Evolutionary conservation across 2,797 vertebrate species (phyloP).

Genomic region (Astyanax mexicanus): DNA sequence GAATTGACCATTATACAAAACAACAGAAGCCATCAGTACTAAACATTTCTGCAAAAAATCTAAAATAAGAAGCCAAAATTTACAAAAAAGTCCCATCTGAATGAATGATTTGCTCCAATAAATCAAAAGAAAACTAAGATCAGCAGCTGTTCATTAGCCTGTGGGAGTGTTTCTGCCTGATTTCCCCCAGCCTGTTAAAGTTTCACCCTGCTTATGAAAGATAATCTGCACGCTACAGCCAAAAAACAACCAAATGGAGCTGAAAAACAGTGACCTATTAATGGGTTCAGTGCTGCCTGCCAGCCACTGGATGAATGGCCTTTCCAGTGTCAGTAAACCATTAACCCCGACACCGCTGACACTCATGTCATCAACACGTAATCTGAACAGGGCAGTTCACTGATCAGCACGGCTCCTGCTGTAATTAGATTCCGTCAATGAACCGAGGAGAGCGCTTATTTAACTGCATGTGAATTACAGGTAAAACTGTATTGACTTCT

Average conservation of each 20-base stretch:
- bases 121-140: not conserved
- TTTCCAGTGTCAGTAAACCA: not conserved
- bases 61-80: too few relatives aligned
- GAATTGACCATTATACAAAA: too few relatives aligned
- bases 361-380: conserved; percentile 61
- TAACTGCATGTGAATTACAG: too few relatives aligned
- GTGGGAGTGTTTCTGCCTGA: not conserved
- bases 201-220: not conserved
- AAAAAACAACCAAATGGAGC: not conserved
- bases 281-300: not conserved
- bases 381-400: conserved; percentile 50
- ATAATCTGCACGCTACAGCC: not conserved
- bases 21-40: too few relatives aligned
- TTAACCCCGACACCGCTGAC: conserved; percentile 18
- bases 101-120: not conserved
- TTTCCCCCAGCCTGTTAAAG: not conserved
- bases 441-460: too few relatives aligned
- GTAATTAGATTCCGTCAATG: too few relatives aligned
- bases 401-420: conserved; percentile 21
- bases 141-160: not conserved
- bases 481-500: too few relatives aligned
- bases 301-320: not conserved
- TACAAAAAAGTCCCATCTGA: too few relatives aligned
- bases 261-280: not conserved
- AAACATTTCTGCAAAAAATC: too few relatives aligned